Evolutionary conservation across 1,140 invertebrate genomes (phyloP).

Genomic region (Drosophila trapezifrons): DNA sequence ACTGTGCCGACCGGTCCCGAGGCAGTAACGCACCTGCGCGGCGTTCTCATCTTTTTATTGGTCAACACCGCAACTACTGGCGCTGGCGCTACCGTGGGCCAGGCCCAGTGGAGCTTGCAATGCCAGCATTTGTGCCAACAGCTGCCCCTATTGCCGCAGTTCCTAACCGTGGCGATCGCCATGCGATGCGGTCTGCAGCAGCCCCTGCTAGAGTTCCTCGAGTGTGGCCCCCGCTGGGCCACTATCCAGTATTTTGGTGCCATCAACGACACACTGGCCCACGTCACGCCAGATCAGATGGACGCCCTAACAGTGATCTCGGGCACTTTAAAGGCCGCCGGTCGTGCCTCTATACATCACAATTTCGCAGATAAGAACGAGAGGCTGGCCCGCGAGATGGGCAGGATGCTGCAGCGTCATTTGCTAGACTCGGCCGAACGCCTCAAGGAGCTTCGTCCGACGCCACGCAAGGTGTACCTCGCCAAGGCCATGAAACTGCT

Average conservation of each 20-base stretch:
- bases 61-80: constrained; percentile 20
- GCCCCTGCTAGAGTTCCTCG: constrained; percentile 38
- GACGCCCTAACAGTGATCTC: constrained; percentile 14
- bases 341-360: constrained; percentile 3
- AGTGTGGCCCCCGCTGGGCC: constrained; percentile 43
- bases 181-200: constrained; percentile 35
- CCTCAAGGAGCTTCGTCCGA: constrained; percentile 4
- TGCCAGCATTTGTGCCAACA: constrained; percentile 44
- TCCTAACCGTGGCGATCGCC: constrained; percentile 24
- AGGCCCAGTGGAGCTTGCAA: constrained; percentile 12
- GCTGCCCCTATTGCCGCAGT: constrained; percentile 20
- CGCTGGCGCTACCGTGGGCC: background rate
- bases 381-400: background rate
- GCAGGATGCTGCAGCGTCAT: constrained; percentile 41
- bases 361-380: background rate
- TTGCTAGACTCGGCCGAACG: constrained; percentile 26
- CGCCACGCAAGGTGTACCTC: constrained; percentile 28
- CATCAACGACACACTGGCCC: constrained; percentile 21
- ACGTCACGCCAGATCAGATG: constrained; percentile 1
- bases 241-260: constrained; percentile 34
- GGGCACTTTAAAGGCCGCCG: constrained; percentile 10
- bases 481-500: constrained; percentile 36
- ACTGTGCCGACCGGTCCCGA: background rate
- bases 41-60: constrained; percentile 26
- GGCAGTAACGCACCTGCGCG: constrained; percentile 37